Evolutionary conservation across 2,113 vertebrate species (phyloP).

Genomic region (Dasypus novemcinctus): DNA sequence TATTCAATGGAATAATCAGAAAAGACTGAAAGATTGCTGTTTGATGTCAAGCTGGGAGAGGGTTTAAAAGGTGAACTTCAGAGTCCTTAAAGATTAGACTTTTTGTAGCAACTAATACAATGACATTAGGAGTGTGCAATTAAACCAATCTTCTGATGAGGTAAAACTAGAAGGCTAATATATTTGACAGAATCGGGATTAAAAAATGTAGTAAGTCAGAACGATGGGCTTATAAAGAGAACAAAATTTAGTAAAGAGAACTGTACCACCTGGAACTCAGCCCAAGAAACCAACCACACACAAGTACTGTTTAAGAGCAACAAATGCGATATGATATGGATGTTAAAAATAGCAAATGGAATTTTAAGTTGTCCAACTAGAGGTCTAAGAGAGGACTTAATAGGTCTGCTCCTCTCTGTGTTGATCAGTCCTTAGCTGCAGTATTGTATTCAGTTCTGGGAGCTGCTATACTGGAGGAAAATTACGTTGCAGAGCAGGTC

Average conservation of each 20-base stretch:
- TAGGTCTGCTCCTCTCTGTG: neutral
- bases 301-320: neutral
- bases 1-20: neutral
- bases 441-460: neutral
- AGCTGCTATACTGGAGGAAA: neutral
- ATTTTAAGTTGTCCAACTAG: neutral
- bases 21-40: neutral
- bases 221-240: neutral
- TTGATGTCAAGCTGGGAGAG: neutral
- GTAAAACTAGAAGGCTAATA: constrained; percentile 2
- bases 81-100: neutral
- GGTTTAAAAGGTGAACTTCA: neutral
- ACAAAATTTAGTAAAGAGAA: neutral
- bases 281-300: neutral
- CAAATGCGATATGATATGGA: neutral
- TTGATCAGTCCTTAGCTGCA: neutral
- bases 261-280: neutral
- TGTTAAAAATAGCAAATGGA: neutral
- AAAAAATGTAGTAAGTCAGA: neutral
- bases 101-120: neutral
- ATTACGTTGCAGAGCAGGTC: neutral
- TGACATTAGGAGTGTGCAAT: neutral
- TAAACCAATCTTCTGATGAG: neutral
- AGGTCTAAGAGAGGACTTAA: neutral
- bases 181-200: neutral